Conservation (phyloP, 2,888 invertebrate species). For the Aleiodes leptofemur region DNA sequence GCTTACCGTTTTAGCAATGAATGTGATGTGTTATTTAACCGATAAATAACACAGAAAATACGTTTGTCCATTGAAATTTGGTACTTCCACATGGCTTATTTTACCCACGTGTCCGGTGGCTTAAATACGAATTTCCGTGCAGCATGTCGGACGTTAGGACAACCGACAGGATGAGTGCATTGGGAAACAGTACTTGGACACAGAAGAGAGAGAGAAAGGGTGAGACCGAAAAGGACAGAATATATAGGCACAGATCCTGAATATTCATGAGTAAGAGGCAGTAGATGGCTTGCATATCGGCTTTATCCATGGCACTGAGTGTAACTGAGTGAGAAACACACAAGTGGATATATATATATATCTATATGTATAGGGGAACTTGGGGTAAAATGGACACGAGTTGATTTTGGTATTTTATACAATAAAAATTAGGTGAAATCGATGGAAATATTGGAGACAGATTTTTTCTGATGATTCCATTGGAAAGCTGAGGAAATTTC, state of each 20-base stretch:
- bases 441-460: no score
- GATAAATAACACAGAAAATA: neutral
- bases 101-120: constrained; percentile 29
- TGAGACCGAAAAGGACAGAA: constrained; percentile 22
- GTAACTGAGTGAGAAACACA: neutral
- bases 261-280: constrained; percentile 44
- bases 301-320: constrained; percentile 8
- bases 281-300: constrained; percentile 27
- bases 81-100: constrained; percentile 1
- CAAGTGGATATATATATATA: neutral
- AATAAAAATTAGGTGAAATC: no score
- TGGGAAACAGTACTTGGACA: constrained; percentile 32
- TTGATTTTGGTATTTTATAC: no score
- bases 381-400: no score
- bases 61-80: constrained; percentile 1
- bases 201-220: neutral
- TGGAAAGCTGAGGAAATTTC: no score
- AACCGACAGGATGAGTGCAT: constrained; percentile 33
- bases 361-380: no score
- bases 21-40: neutral
- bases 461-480: no score
- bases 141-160: constrained; percentile 34
- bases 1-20: neutral
- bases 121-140: constrained; percentile 46
- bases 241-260: constrained; percentile 39